Evolutionary conservation across 1,140 invertebrate genomes (phyloP), one percentile per base, ranked within the genome.

Genomic region (Heliconius himera): DNA sequence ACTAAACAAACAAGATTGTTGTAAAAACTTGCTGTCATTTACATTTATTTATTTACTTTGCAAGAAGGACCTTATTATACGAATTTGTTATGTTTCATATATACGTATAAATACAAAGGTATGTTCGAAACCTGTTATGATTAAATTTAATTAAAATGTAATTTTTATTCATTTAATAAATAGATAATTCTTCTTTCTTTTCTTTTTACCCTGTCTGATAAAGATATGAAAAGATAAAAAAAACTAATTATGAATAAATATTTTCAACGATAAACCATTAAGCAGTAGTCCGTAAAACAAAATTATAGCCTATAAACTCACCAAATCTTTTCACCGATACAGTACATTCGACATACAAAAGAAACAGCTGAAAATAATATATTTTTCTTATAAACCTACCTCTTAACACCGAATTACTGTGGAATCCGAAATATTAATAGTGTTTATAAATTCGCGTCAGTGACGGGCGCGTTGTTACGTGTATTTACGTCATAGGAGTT

Each of bases 1-100:
- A 36, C 29, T 74, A 77, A 77, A 77, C 75, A 77, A 77, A 81
- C 75, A 74, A 29, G 60, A 66, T 38, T 66, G 73, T 77, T 80
- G 72, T 56, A 71, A 75, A 76, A 74, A 74, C 73, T 38, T 16
- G 46, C 4, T 54, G 72, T 76, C 38, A 76, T 76, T 79, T 73
- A 75, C 60, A 79, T 79, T 79, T 79, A 79, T 79, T 79, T 79
- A 76, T 79, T 36, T 72, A 18, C 9, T 74, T 51, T 29, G 60
- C 26, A 66, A 66, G 60, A 66, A 66, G 26, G 60, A n/a, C 26
- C 29, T 26, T 26, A 29, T 26, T 26, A 29, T 29, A 29, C 9
- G 0, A 29, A 6, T n/a, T 26, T 3, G 5, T 66, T 66, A 66
- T 18, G 8, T 11, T 26, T 3, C 22, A 26, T 26, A 13, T 29